These are phyloP conservation scores for Stercorarius parasiticus DNA, from an alignment of 2,113 vertebrate species.

Conservation along the genomic window DNA sequence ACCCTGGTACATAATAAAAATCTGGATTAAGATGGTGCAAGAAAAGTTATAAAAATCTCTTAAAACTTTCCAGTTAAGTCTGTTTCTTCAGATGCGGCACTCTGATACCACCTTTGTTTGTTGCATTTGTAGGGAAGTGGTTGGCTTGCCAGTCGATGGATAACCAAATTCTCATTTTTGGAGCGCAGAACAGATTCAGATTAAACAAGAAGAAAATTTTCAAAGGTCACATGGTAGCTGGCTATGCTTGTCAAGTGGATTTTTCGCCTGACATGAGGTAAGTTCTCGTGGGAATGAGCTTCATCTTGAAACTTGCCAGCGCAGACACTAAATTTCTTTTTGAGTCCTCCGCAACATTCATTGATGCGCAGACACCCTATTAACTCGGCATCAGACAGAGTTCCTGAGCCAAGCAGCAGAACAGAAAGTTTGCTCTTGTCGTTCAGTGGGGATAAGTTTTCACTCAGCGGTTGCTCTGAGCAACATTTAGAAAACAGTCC, in stretches of 20 bases:
- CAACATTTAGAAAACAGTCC: neutral
- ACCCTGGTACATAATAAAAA: neutral
- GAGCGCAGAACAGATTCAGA: constrained; percentile 96
- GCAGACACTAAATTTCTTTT: neutral
- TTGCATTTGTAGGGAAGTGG: constrained; percentile 87
- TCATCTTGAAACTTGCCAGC: neutral
- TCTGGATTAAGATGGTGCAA: neutral
- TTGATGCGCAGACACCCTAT: neutral
- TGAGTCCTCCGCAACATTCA: neutral
- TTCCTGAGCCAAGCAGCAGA: neutral
- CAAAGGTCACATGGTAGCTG: constrained; percentile 99
- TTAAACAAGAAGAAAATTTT: constrained; percentile 99
- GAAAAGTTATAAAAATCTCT: neutral
- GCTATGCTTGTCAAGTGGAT: constrained; percentile 97
- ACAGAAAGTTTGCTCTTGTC: neutral
- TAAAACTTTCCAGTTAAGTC: neutral
- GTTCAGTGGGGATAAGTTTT: neutral
- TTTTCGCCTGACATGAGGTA: constrained; percentile 99
- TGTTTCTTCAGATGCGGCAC: neutral
- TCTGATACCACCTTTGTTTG: neutral
- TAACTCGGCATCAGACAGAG: neutral
- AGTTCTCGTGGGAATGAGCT: neutral
- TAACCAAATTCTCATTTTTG: constrained; percentile 99
- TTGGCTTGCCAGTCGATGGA: constrained; percentile 99
- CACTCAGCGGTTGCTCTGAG: neutral